Conservation (phyloP, 2,797 vertebrate genomes). For the Acanthornis magna region DNA sequence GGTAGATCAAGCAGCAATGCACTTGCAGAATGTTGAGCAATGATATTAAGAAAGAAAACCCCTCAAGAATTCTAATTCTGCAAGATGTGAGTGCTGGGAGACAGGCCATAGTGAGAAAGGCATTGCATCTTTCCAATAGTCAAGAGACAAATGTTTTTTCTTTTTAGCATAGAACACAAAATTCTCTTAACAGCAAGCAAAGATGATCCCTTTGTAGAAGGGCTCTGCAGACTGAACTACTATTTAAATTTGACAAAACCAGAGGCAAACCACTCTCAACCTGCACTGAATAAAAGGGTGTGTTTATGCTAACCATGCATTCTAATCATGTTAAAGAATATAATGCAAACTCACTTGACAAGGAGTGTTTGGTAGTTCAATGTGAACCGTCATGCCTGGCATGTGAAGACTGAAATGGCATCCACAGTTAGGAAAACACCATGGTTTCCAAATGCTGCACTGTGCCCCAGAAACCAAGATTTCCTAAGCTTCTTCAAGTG, state of each 20-base stretch:
- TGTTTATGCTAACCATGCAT: background rate
- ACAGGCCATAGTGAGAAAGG: background rate
- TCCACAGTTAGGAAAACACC: background rate
- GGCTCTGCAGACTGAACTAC: background rate
- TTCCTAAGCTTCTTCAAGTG: background rate
- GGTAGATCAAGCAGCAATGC: background rate
- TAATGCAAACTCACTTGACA: background rate
- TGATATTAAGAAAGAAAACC: background rate
- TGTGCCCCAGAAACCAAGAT: background rate
- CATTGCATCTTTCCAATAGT: background rate
- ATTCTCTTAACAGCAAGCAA: background rate
- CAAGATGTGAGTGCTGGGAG: background rate
- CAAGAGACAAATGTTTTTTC: background rate
- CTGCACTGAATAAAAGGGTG: background rate
- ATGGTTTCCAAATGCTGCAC: background rate
- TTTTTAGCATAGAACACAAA: background rate
- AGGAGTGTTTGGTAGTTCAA: background rate
- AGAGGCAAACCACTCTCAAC: background rate
- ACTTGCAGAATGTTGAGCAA: background rate
- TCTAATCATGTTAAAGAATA: background rate
- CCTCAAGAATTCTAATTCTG: background rate
- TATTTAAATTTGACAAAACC: background rate
- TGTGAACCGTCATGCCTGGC: background rate
- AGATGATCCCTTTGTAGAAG: background rate
- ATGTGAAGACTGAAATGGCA: background rate